Base-by-base conservation (phyloP, 2,888 invertebrate species). In the Peribatodes rhomboidaria region DNA sequence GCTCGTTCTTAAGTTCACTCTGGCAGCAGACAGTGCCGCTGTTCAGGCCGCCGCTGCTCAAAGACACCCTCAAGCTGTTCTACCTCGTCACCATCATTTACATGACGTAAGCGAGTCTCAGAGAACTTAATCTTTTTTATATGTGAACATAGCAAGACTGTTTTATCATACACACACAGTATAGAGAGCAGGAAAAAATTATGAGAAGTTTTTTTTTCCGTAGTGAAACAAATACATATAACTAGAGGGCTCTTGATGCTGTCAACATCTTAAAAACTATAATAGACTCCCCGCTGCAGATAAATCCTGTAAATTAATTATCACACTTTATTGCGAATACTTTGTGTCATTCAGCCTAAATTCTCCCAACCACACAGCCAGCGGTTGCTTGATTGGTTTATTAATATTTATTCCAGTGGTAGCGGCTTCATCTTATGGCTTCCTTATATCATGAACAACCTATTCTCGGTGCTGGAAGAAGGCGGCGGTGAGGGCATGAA, bases 61-160 rank as follows among this genome's bases (percentile, higher is more conserved):
- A 86, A 60, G 88, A 90, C 37, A 95, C 95, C 0, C 68, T 94
- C 0, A 92, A 95, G 33, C 90, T 94, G 1, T 94, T 94, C 82
- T 89, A 93, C 44, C 89, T 96, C 4, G 94, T 95, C 78, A 94
- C 94, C 74, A 84, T 95, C 16, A 95, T 96, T 69, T 93, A 93
- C 50, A 90, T 89, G 87, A 93, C 93, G 93, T 93, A 74, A 89
- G 92, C 84, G 22, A 31, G 9, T 10, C n/a, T 27, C 1, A 18
- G 18, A 7, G 4, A 11, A 14, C 14, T 41, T 6, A 27, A 27
- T 27, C 2, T 27, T 27, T 27, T 27, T 27, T 27, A n/a, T 18
- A 20, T n/a, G 9, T 27, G 27, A 2, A 1, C 6, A 16, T 10
- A 27, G 35, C 6, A 35, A 27, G 27, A 27, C 27, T 27, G 6